Base-by-base conservation (phyloP, 2,888 invertebrate genomes). In the Fabriciana adippe region DNA sequence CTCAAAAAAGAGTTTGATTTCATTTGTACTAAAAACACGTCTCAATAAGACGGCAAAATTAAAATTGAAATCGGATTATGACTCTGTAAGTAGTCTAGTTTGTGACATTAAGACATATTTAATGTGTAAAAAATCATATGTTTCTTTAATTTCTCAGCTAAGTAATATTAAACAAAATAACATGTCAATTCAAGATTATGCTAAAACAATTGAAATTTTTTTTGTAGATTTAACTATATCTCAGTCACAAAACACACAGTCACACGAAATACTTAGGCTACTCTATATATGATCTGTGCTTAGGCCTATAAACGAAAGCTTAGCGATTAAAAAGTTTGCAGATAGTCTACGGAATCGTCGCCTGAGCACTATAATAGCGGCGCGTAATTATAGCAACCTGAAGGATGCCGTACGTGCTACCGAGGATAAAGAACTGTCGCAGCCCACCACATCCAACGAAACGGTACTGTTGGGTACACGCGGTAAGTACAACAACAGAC, bases 301-400 rank as follows among this genome's bases (percentile, higher is more conserved):
- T n/a, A 47, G 53, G 41, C 67, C 62, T 13, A 41, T 67, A 67
- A 67, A 73, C 61, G 73, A 72, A 60, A 67, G 61, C 6, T n/a
- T 67, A 5, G 72, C 71, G 0, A 64, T 73, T 4, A 72, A 72
- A 66, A 65, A 60, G 21, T 72, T 73, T 64, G 56, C 70, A 55
- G 70, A 71, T 47, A 70, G 70, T 21, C 50, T 72, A 18, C 63
- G 67, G 1, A 63, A 70, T 59, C 48, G 54, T 2, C 48, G 70
- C 2, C 21, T 72, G 13, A 69, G 68, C 26, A 73, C 68, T 1
- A 68, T 70, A 2, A 67, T 71, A 8, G 53, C 71, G 1, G 71
- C 71, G 6, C 60, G 71, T 0, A 61, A 73, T 50, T 73, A 18
- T 18, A 18, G 59, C 31, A 51, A 2, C 54, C 70, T 13, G 57